These are phyloP conservation scores for Sialia sialis DNA, from an alignment of 2,113 vertebrate genomes.

Conservation along the genomic window DNA sequence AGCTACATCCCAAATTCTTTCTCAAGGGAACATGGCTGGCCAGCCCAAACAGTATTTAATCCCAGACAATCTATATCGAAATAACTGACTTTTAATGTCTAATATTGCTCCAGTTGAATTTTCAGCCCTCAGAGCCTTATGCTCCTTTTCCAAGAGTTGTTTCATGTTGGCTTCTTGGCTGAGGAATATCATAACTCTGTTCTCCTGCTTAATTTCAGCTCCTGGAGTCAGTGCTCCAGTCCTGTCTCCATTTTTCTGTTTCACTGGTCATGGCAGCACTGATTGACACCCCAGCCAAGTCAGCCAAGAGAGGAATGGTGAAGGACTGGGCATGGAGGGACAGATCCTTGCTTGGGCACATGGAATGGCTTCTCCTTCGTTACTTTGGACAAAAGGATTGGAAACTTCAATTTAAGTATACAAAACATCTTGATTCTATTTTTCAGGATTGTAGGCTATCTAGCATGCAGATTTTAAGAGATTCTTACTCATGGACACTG, in stretches of 20 bases:
- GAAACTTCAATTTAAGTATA: not conserved
- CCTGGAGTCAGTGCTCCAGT: not conserved
- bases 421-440: not conserved
- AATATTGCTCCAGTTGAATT: not conserved
- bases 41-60: not conserved
- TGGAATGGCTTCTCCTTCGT: not conserved
- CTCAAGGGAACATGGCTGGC: not conserved
- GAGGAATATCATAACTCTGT: not conserved
- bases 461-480: not conserved
- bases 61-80: not conserved
- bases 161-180: not conserved
- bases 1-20: not conserved
- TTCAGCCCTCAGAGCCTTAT: not conserved
- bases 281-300: fast-evolving
- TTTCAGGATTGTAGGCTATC: not conserved
- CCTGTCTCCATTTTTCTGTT: not conserved
- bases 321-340: not conserved
- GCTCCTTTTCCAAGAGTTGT: not conserved
- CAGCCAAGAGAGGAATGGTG: not conserved
- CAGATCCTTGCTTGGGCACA: fast-evolving
- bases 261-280: not conserved
- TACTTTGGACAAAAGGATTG: not conserved
- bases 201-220: not conserved
- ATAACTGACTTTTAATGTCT: not conserved
- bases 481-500: not conserved